These are phyloP conservation scores for Conistra vaccinii DNA, from an alignment of 2,888 invertebrate genomes.

Conservation along the genomic window DNA sequence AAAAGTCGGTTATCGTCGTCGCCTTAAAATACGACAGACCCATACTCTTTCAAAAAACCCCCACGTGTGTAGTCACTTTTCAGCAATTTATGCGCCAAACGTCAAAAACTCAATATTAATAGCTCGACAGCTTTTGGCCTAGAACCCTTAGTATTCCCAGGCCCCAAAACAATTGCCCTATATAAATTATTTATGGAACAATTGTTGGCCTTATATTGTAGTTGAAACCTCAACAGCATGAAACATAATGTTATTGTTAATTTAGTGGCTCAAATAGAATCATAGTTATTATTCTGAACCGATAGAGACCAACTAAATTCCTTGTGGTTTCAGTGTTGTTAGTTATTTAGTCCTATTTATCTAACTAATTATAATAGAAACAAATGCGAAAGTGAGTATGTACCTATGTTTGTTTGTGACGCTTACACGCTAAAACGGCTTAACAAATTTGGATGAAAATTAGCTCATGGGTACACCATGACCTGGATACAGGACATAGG, in stretches of 20 bases:
- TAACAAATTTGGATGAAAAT: too few species aligned
- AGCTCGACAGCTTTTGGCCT: conserved; percentile 1
- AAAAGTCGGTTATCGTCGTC: too few species aligned
- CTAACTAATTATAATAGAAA: too few species aligned
- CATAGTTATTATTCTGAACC: conserved; percentile 15
- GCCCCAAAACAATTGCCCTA: neutral
- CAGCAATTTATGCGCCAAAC: neutral
- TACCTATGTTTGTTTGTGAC: too few species aligned
- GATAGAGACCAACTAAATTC: conserved; percentile 2
- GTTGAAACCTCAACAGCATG: conserved; percentile 22
- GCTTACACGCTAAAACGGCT: too few species aligned
- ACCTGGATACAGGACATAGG: too few species aligned
- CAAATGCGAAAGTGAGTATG: too few species aligned
- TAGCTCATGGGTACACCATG: too few species aligned
- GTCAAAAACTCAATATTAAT: neutral
- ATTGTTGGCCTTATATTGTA: conserved; percentile 24
- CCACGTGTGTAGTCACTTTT: neutral
- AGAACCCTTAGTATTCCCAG: neutral
- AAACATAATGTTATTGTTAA: conserved; percentile 29
- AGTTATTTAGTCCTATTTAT: too few species aligned
- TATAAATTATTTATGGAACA: conserved; percentile 37
- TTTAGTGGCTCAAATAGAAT: conserved; percentile 35
- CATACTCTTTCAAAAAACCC: neutral
- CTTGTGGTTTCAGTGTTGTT: neutral
- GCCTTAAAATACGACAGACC: too few species aligned